Base-by-base conservation (phyloP, 1,140 invertebrate species). In the Reticulitermes speratus region DNA sequence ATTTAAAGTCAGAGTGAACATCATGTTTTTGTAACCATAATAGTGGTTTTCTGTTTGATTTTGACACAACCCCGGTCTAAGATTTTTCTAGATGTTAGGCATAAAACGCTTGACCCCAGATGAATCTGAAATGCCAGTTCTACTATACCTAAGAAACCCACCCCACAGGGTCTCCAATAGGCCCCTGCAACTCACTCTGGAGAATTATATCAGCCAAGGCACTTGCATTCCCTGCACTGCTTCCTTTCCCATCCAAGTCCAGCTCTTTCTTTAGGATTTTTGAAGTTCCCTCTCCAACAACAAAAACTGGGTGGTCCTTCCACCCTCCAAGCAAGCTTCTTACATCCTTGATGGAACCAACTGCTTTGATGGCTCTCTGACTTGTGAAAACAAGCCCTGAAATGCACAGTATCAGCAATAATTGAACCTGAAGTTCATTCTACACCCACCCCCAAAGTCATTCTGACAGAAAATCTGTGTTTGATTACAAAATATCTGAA, bases 311-410 rank as follows among this genome's bases (percentile, higher is more conserved):
- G 88, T 91, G 91, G 9, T 85, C 85, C 85, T 87, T 88, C 91
- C 91, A 92, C 83, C 89, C 84, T 19, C 87, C 82, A 44, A 86
- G 69, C 25, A 89, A 59, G 82, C 45, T 83, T 45, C 87, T 65
- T 59, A 87, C 84, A 83, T 88, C 86, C 44, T 89, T 87, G 82
- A 89, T 88, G 84, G 89, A 85, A 86, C 88, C 87, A 38, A 90
- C 88, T 59, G 90, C 90, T 87, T 90, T 88, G 23, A 92, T 90
- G 87, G 91, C 91, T 87, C 91, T 88, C 83, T 90, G 90, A 88
- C 91, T 92, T 12, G 92, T 91, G 75, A 92, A 90, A 48, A 92
- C 88, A 85, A 92, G 88, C 23, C 91, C 89, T 89, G 82, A 89
- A 91, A 32, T 55, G 52, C 52, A 55, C 19, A 55, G 52, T 55